Conservation (phyloP, 2,113 vertebrate genomes). For the Dipodomys spectabilis region DNA sequence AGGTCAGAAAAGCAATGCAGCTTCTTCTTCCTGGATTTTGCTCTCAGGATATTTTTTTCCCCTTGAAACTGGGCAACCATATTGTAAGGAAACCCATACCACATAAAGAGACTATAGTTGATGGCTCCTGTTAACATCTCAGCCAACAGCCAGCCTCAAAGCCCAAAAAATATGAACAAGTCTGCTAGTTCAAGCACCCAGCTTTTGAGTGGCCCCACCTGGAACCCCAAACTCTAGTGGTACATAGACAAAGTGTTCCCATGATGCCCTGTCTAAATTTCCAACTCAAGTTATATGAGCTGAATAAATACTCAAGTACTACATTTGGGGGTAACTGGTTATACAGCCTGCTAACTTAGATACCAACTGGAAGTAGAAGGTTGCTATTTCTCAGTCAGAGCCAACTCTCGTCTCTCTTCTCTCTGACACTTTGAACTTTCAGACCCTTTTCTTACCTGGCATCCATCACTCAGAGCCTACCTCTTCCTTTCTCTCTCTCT, state of each 20-base stretch:
- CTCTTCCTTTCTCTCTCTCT: background rate
- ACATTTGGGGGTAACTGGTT: background rate
- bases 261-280: background rate
- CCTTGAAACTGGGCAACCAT: background rate
- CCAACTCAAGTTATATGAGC: background rate
- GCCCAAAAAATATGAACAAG: background rate
- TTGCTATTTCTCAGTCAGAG: conserved; percentile 3
- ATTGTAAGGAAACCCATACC: background rate
- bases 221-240: background rate
- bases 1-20: background rate
- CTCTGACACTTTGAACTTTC: background rate
- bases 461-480: background rate
- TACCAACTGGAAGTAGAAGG: background rate
- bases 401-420: background rate
- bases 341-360: background rate
- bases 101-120: background rate
- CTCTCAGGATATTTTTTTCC: background rate
- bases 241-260: background rate
- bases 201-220: background rate
- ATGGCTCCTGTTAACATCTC: background rate
- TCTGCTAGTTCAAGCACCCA: background rate
- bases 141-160: background rate
- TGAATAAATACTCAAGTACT: background rate
- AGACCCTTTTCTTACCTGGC: background rate
- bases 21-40: background rate